These are phyloP conservation scores for Apodemus speciosus DNA, from an alignment of 2,113 vertebrate genomes.

Conservation along the genomic window DNA sequence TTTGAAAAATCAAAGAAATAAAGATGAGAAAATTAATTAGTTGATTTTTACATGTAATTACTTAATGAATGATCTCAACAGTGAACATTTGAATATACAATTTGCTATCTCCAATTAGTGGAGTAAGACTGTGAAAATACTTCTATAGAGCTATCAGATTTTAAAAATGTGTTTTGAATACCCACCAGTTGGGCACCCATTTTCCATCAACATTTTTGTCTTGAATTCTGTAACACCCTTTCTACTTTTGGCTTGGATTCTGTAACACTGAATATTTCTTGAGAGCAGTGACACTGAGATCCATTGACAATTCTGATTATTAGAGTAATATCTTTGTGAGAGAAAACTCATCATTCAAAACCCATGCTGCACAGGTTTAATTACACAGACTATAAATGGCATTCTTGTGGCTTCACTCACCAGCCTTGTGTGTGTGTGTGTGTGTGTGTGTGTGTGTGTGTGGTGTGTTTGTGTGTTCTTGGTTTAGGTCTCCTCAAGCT, in stretches of 20 bases:
- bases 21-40: neutral
- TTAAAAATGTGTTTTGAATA: conserved; percentile 36
- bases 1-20: conserved; percentile 30
- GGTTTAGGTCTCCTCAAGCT: neutral
- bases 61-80: conserved; percentile 7
- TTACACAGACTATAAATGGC: neutral
- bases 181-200: conserved; percentile 48
- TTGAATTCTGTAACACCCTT: conserved; percentile 19
- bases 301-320: conserved; percentile 47
- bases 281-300: neutral
- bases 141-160: neutral
- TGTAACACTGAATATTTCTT: neutral
- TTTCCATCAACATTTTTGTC: conserved; percentile 54
- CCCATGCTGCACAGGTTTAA: neutral
- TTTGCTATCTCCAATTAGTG: neutral
- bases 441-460: too few species aligned
- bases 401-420: neutral
- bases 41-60: conserved; percentile 29
- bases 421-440: neutral
- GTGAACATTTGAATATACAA: neutral
- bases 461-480: neutral
- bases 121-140: conserved; percentile 10
- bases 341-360: neutral
- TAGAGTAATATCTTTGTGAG: neutral
- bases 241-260: conserved; percentile 45